Percentiles rank a stretch among this genome's conserved stretches.
Conservation (phyloP, 2,113 vertebrate species). For the Ahaetulla prasina region DNA sequence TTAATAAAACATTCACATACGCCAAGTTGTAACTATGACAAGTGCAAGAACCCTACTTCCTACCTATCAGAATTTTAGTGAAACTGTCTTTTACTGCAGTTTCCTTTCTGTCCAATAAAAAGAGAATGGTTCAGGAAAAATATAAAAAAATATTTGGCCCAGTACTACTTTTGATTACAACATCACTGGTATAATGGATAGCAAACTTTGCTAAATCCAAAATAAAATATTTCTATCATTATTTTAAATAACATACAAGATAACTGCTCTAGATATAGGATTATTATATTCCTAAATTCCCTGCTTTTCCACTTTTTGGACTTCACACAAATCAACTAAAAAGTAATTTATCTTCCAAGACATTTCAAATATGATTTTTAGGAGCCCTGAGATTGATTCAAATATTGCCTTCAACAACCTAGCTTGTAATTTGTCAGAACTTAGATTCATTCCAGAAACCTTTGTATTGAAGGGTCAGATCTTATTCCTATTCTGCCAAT, state of each 20-base stretch:
- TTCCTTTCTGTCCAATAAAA: not conserved
- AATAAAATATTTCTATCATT: not conserved
- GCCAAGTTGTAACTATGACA: not conserved
- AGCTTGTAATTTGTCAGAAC: constrained; percentile 11
- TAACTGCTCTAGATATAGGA: not conserved
- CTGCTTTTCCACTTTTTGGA: not conserved
- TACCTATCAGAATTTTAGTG: not conserved
- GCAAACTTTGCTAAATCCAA: not conserved
- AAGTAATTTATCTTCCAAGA: constrained; percentile 16
- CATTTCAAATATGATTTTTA: constrained; percentile 13
- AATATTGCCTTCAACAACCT: constrained; percentile 4
- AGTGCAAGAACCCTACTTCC: not conserved
- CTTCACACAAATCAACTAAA: constrained; percentile 9
- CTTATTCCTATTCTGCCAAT: not conserved
- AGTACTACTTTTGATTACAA: not conserved
- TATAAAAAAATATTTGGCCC: not conserved
- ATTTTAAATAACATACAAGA: not conserved
- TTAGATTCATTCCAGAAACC: constrained; percentile 10
- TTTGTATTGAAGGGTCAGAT: not conserved
- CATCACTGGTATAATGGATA: not conserved
- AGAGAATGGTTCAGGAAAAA: not conserved
- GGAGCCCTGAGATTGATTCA: constrained; percentile 5
- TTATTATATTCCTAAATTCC: not conserved
- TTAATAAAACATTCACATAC: not conserved
- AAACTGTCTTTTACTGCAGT: not conserved